Evolutionary conservation across 2,797 vertebrate genomes (phyloP).

Genomic region (Eulemur rubriventer): DNA sequence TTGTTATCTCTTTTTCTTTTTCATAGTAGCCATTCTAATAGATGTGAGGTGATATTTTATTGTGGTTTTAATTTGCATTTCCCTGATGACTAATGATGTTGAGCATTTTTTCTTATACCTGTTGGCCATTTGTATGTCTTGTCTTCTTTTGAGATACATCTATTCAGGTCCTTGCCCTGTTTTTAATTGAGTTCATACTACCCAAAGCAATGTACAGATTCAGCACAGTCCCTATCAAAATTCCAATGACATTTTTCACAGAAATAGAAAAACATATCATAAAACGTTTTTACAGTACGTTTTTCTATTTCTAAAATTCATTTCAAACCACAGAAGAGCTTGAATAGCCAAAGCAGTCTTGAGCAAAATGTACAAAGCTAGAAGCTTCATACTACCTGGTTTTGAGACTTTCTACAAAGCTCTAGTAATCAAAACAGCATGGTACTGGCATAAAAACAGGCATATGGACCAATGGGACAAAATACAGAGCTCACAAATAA

Average conservation of each 20-base stretch:
- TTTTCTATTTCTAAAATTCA: neutral
- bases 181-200: neutral
- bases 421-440: neutral
- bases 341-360: neutral
- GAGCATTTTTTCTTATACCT: neutral
- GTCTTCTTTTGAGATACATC: neutral
- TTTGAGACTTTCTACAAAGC: neutral
- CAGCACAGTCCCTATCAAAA: neutral
- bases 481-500: neutral
- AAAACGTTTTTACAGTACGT: too few relatives aligned
- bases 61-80: neutral
- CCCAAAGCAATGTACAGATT: neutral
- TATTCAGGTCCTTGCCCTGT: neutral
- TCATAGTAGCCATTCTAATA: neutral
- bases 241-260: neutral
- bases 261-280: too few relatives aligned
- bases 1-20: neutral
- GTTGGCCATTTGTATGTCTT: neutral
- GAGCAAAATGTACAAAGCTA: neutral
- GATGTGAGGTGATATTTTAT: neutral
- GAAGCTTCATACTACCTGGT: neutral
- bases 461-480: neutral
- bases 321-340: neutral
- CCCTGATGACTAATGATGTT: neutral
- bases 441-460: neutral